Evolutionary conservation across 2,888 invertebrate species (phyloP).

Genomic region (Leucania comma): DNA sequence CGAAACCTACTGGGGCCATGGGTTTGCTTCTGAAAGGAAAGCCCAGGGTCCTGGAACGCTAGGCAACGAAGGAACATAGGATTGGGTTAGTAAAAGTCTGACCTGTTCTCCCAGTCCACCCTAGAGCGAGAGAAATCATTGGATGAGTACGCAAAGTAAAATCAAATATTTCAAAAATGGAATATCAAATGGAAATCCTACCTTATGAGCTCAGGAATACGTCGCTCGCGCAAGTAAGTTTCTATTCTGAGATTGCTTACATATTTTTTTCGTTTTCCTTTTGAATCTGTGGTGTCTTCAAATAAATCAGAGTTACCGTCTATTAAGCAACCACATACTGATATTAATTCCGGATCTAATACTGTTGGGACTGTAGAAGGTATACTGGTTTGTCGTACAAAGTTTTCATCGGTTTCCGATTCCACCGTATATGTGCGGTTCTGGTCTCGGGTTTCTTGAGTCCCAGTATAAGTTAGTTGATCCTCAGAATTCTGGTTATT

Average conservation of each 20-base stretch:
- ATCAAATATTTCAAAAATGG: too few relatives aligned
- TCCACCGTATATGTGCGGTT: background rate
- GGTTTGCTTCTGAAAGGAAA: too few relatives aligned
- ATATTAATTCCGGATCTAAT: constrained; percentile 57
- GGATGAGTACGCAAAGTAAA: background rate
- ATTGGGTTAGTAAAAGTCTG: too few relatives aligned
- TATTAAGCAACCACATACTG: constrained; percentile 77
- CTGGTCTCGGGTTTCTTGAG: background rate
- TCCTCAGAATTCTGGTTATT: background rate
- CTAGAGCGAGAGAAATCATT: too few relatives aligned
- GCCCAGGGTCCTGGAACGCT: too few relatives aligned
- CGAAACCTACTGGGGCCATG: too few relatives aligned
- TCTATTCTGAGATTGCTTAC: constrained; percentile 79
- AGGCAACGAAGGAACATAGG: too few relatives aligned
- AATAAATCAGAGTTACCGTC: constrained; percentile 54
- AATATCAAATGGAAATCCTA: too few relatives aligned
- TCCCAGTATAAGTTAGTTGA: background rate
- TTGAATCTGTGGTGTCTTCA: constrained; percentile 68
- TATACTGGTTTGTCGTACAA: background rate
- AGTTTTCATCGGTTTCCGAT: background rate
- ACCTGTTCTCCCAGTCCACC: too few relatives aligned
- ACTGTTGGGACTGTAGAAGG: background rate
- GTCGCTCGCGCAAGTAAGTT: constrained; percentile 80
- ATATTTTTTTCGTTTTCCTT: constrained; percentile 75
- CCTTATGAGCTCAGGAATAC: constrained; percentile 83